Evolutionary conservation across 2,797 vertebrate species (phyloP).

Genomic region (Danio tinwini): DNA sequence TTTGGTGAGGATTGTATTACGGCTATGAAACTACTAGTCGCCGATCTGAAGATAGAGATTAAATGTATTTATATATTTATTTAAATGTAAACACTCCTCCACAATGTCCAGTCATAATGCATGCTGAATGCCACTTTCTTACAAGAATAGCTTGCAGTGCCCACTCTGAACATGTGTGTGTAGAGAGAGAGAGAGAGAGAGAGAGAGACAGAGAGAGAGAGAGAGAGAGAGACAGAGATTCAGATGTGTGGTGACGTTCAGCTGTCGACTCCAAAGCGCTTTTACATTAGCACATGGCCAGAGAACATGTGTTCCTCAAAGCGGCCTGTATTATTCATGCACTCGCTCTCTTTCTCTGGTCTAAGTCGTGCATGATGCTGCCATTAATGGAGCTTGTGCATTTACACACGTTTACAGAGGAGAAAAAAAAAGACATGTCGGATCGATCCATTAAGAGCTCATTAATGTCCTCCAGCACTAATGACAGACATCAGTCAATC

Average conservation of each 20-base stretch:
- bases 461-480: slow-evolving; percentile 38
- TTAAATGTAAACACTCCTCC: too few relatives aligned
- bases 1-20: background rate
- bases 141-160: background rate
- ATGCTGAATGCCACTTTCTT: background rate
- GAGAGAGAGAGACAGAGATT: slow-evolving; percentile 54
- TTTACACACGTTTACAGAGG: slow-evolving; percentile 28
- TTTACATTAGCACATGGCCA: slow-evolving; percentile 69
- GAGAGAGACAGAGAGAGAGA: slow-evolving; percentile 57
- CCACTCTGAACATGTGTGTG: slow-evolving; percentile 18
- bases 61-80: too few relatives aligned
- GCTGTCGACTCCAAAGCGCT: slow-evolving; percentile 64
- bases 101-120: background rate
- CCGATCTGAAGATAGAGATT: too few relatives aligned
- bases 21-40: background rate
- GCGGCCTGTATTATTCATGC: slow-evolving; percentile 77
- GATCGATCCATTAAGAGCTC: slow-evolving; percentile 26
- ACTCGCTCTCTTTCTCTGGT: slow-evolving; percentile 23
- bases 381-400: slow-evolving; percentile 53
- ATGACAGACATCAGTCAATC: slow-evolving; percentile 50
- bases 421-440: background rate
- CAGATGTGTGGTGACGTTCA: slow-evolving; percentile 66
- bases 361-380: slow-evolving; percentile 8
- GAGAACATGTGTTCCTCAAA: slow-evolving; percentile 72
- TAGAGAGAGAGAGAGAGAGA: slow-evolving; percentile 51